Conservation (phyloP, 2,113 vertebrate species). For the Erpornis zantholeuca region DNA sequence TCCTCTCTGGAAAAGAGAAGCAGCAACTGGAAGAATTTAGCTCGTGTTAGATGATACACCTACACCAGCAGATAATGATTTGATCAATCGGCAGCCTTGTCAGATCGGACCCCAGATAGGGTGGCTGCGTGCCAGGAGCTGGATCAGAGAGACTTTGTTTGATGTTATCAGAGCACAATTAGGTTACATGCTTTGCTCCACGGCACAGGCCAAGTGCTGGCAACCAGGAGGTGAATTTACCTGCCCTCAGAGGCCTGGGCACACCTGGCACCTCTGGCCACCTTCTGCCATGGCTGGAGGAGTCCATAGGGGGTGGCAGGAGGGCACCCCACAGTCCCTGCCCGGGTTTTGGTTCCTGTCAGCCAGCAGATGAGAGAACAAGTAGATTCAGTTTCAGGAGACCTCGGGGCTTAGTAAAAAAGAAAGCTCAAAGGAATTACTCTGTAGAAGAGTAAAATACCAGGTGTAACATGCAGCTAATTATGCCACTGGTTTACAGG, state of each 20-base stretch:
- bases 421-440: constrained; percentile 59
- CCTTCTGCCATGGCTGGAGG: rapidly evolving
- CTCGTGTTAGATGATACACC: not conserved
- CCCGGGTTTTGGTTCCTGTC: not conserved
- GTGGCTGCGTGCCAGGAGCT: constrained; percentile 40
- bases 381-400: constrained; percentile 42
- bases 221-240: not conserved
- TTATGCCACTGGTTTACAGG: constrained; percentile 62
- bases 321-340: not conserved
- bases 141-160: constrained; percentile 55
- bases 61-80: constrained; percentile 63
- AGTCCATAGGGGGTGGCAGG: not conserved
- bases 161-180: constrained; percentile 62
- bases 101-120: constrained; percentile 61
- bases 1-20: not conserved
- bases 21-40: constrained; percentile 47
- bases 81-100: constrained; percentile 66
- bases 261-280: not conserved
- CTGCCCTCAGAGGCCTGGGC: not conserved
- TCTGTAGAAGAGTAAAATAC: constrained; percentile 50
- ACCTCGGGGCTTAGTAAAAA: constrained; percentile 48
- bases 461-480: constrained; percentile 72
- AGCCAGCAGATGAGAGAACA: constrained; percentile 30
- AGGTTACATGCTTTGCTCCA: constrained; percentile 47
- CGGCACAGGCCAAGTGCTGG: not conserved